phyloP scores from a whole-genome alignment of 1,140 invertebrate genomes.

The Hycleus phaleratus region DNA sequence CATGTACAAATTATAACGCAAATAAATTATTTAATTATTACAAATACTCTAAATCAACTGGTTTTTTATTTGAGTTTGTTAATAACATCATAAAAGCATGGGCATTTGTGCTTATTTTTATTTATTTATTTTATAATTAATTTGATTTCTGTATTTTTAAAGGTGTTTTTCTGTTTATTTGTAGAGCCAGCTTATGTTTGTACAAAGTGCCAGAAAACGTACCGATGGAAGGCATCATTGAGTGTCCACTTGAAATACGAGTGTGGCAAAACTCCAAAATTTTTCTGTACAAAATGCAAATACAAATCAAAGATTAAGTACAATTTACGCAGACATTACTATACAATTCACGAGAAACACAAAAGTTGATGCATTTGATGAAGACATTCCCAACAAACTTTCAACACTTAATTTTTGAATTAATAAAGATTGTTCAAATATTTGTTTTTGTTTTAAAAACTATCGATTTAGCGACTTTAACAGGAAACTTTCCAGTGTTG shows the following conservation, averaged over 20 bases:
- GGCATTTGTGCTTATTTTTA: too few relatives aligned
- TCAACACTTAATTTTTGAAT: too few relatives aligned
- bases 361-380: background rate
- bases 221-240: constrained; percentile 17
- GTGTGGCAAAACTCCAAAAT: constrained; percentile 47
- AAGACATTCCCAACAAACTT: too few relatives aligned
- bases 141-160: too few relatives aligned
- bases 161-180: too few relatives aligned
- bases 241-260: constrained; percentile 44
- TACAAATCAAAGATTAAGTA: constrained; percentile 23
- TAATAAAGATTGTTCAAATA: background rate
- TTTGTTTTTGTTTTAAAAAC: background rate
- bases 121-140: too few relatives aligned
- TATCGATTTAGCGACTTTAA: background rate
- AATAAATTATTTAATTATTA: too few relatives aligned
- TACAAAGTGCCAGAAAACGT: constrained; percentile 21
- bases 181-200: background rate
- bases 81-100: too few relatives aligned
- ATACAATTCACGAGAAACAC: background rate
- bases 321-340: constrained; percentile 20
- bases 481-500: background rate
- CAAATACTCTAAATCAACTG: too few relatives aligned
- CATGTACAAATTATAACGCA: too few relatives aligned
- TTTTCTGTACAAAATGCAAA: constrained; percentile 43
- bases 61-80: too few relatives aligned